Evolutionary conservation across 2,113 vertebrate genomes (phyloP), one percentile per base, ranked within the genome.

Genomic region (Morone chrysops): DNA sequence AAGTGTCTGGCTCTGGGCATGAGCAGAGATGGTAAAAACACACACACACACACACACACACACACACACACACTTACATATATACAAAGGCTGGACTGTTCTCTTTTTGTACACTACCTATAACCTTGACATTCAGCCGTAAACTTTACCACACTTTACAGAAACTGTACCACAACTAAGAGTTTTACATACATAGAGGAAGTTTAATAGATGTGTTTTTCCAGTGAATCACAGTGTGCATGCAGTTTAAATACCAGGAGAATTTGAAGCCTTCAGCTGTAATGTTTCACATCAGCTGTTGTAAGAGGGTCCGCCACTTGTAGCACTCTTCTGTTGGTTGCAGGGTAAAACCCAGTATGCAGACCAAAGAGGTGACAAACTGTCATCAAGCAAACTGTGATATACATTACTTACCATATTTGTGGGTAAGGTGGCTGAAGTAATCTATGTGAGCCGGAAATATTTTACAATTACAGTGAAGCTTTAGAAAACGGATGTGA

Each of bases 11-110:
- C 95, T 0, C 92, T 98, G 78, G 97, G 97, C 90, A 98, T 98
- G 97, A 98, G 97, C 89, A 95, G 97, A 63, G 97, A 98, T 0
- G 97, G 97, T 98, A 95, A 96, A 94, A n/a, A 61, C 31, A 93
- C 5, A 67, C 31, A 31, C 31, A 31, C 31, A 31, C 31, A 31
- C 31, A 31, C 31, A 31, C 31, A 31, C 31, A 31, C 31, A 31
- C 31, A 31, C 31, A 31, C 31, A 31, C 31, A 31, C 31, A 31
- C 31, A 31, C 31, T 2, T 3, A 31, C 3, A 31, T 31, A 31
- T 31, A 31, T 31, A 31, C n/a, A 61, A 22, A 25, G 20, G 22
- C 57, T 8, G 1, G 45, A 38, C 13, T 70, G 13, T 16, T 17
- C 16, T 14, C 17, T 48, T 40, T 81, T 36, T 14, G 51, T 38